Evolutionary conservation across 1,140 invertebrate genomes (phyloP), one percentile per base, ranked within the genome.

Genomic region (Aphelinus atriplicis): DNA sequence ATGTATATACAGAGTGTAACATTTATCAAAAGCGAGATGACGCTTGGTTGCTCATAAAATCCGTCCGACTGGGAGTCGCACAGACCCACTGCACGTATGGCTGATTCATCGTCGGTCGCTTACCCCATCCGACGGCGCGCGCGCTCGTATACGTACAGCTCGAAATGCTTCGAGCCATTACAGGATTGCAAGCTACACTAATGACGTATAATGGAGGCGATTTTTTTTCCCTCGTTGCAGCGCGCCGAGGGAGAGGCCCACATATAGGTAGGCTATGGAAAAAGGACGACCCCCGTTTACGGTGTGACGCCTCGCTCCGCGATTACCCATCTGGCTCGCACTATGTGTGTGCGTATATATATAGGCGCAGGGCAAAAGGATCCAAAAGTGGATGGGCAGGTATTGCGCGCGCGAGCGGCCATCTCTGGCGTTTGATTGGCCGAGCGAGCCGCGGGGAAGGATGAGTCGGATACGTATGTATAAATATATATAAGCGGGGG

Each of bases 141-240:
- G 58, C 58, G 42, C 42, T 60, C 26, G 26, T 26, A 26, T 26
- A 26, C 26, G 26, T 26, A 26, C 26, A 26, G 26, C 26, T 26
- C 26, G 26, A 26, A 26, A 26, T 26, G 26, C 26, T 26, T 26
- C 26, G 26, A 26, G 26, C 26, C 26, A 26, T 26, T 26, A 26
- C 26, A 26, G 26, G 26, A 26, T 26, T 26, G 26, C 26, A 53
- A n/a, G 48, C 64, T 67, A 50, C 26, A 26, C 51, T 73, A 66
- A 73, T 66, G 64, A 66, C 71, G 56, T 26, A 60, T 66, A 73
- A 73, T 73, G 56, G 70, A 48, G 9, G 58, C 65, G 51, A 3
- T 47, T 3, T 62, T 62, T 46, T 47, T 47, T 46, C n/a, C 45
- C 46, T 47, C 57, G 68, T 57, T 71, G 65, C 53, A 9, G n/a